Base-by-base conservation (phyloP, 1,140 invertebrate species). In the Physella acuta region DNA sequence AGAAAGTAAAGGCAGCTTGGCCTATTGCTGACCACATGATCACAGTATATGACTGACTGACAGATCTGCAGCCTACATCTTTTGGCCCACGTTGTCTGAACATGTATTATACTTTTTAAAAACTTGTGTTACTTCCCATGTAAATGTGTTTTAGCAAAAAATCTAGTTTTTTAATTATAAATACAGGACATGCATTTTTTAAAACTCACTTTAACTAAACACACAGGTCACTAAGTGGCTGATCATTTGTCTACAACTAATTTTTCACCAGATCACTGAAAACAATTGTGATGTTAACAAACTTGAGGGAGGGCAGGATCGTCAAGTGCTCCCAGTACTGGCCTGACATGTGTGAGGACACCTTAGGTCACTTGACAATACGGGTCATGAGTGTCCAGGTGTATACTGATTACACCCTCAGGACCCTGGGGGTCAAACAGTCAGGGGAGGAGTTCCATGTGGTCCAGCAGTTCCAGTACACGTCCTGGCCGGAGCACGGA, bases 401-500 rank as follows among this genome's bases (percentile, higher is more conserved):
- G 49, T 84, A 75, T 64, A 78, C 83, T 17, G 73, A 81, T 62
- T 84, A 79, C 61, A 73, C 74, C n/a, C 72, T 82, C 14, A 58
- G 78, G 3, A 73, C 72, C 1, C 70, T 84, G 20, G 59, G 72
- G 0, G 61, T 81, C 30, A 33, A 14, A 53, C n/a, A 0, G n/a
- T n/a, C 26, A 34, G 33, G 3, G 62, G 68, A 16, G 37, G 44
- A 3, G 39, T 75, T 24, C 56, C 55, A n/a, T 60, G 72, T 59
- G 3, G 78, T 84, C 2, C 71, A 71, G 44, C 70, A 82, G 81
- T 88, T 98, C 62, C 97, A 99, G 81, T 99, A 97, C 81, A 99
- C 96, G 0, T 94, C 95, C 0, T 99, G 98, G 98, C 97, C 98
- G 0, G 95, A 98, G 84, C 97, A 99, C 80, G 97, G 96, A 0